A percentile compares a stretch with the other conserved stretches of the same genome.
Evolutionary conservation across 2,888 invertebrate species (phyloP).

Genomic region (Lapara coniferarum): DNA sequence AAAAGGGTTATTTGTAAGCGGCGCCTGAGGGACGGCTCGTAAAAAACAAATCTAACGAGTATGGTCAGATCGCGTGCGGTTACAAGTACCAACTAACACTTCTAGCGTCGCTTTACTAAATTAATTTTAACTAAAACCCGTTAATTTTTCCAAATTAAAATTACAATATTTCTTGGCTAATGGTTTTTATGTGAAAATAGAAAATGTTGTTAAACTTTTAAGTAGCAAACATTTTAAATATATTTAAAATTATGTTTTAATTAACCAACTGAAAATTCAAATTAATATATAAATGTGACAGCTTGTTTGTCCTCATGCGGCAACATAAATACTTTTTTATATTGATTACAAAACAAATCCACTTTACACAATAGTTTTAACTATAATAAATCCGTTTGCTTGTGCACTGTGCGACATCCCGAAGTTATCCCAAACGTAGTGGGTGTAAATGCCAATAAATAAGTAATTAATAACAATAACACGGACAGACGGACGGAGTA

Average conservation of each 20-base stretch:
- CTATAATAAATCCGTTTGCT: too few species aligned
- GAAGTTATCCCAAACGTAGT: conserved; percentile 31
- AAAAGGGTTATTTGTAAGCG: conserved; percentile 20
- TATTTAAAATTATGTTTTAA: too few species aligned
- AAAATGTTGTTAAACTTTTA: not conserved
- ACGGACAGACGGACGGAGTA: conserved; percentile 52
- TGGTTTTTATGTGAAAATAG: not conserved
- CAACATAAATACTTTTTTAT: too few species aligned
- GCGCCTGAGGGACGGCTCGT: conserved; percentile 14
- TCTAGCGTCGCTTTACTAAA: not conserved
- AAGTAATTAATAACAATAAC: conserved; percentile 73
- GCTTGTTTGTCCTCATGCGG: too few species aligned
- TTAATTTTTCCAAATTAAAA: conserved; percentile 15
- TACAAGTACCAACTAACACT: not conserved
- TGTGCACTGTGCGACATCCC: not conserved
- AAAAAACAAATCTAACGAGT: conserved; percentile 15
- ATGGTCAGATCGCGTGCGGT: conserved; percentile 14
- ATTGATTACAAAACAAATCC: too few species aligned
- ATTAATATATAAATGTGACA: too few species aligned
- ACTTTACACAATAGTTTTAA: too few species aligned
- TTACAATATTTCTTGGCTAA: not conserved
- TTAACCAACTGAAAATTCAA: too few species aligned
- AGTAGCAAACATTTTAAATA: too few species aligned
- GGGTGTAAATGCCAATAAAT: conserved; percentile 62
- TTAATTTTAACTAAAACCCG: not conserved